These are phyloP conservation scores for Aproaerema taeniolella DNA, from an alignment of 2,888 invertebrate species.

Conservation along the genomic window DNA sequence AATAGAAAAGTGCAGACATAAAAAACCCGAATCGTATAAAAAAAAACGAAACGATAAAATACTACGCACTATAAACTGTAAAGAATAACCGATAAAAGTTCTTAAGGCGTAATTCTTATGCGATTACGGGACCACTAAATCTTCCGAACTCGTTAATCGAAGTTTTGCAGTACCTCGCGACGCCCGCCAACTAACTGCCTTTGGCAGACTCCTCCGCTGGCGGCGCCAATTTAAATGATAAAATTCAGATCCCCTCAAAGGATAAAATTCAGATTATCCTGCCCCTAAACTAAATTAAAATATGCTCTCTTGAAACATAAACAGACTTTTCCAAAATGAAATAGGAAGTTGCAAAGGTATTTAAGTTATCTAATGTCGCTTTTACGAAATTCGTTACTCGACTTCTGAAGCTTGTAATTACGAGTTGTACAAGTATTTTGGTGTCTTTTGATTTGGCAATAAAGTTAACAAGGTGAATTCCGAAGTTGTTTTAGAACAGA, in stretches of 20 bases:
- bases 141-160: conserved; percentile 71
- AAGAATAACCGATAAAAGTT: conserved; percentile 44
- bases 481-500: too few species aligned
- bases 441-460: too few species aligned
- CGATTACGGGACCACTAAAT: conserved; percentile 66
- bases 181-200: conserved; percentile 66
- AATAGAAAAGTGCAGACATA: too few species aligned
- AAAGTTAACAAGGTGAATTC: too few species aligned
- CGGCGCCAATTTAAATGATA: conserved; percentile 69
- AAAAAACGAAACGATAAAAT: too few species aligned
- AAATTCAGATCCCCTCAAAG: conserved; percentile 63
- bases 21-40: too few species aligned
- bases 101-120: conserved; percentile 57
- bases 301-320: conserved; percentile 18
- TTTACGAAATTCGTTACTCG: background rate
- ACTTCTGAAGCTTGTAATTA: background rate
- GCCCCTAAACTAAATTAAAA: conserved; percentile 47
- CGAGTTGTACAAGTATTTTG: too few species aligned
- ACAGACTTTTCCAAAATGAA: conserved; percentile 2
- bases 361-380: background rate
- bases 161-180: conserved; percentile 62
- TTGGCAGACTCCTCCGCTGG: conserved; percentile 55
- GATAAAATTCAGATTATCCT: conserved; percentile 58
- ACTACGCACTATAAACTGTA: conserved; percentile 25
- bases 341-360: background rate